A percentile compares a stretch with the other conserved stretches of the same genome.
Evolutionary conservation across 2,113 vertebrate species (phyloP).

Genomic region (Heterotis niloticus): DNA sequence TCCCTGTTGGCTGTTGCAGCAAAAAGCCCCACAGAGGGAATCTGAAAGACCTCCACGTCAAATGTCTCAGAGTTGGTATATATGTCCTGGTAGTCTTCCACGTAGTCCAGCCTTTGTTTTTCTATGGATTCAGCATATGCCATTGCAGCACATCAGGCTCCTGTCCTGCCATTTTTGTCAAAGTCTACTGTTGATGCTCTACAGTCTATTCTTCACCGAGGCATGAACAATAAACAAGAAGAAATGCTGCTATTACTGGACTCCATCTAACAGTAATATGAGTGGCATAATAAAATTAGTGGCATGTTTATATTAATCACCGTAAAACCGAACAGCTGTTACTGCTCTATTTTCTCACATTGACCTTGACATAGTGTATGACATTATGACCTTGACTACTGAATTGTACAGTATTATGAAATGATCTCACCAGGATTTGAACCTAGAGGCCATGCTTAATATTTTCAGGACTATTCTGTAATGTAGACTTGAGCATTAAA

Average conservation of each 20-base stretch:
- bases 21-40: conserved; percentile 79
- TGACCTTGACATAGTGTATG: not conserved
- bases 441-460: not conserved
- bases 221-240: not conserved
- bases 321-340: too few species aligned
- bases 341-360: not conserved
- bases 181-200: not conserved
- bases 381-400: not conserved
- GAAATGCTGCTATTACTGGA: not conserved
- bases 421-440: not conserved
- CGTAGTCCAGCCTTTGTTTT: conserved; percentile 76
- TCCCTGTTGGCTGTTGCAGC: conserved; percentile 76
- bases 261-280: not conserved
- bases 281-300: not conserved
- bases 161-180: not conserved
- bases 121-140: conserved; percentile 51
- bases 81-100: conserved; percentile 85
- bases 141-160: not conserved
- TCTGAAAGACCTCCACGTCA: conserved; percentile 80
- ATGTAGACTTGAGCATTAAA: not conserved
- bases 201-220: not conserved
- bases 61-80: conserved; percentile 80
- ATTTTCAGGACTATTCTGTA: not conserved
- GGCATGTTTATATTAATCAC: not conserved
- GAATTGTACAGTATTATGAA: not conserved